Evolutionary conservation across 2,113 vertebrate species (phyloP).

Genomic region (Oreotrochilus melanogaster): DNA sequence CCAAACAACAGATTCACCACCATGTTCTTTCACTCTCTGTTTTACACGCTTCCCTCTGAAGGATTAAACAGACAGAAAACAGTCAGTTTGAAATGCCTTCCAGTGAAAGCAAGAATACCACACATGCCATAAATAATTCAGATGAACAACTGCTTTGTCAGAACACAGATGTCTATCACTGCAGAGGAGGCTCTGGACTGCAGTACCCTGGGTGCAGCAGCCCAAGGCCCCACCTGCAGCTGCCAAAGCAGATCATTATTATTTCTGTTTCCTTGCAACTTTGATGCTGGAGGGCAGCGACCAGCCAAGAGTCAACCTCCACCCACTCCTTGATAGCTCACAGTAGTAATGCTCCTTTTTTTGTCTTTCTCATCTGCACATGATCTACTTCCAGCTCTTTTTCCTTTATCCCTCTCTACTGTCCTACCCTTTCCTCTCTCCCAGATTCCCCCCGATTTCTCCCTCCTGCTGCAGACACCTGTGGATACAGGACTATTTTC

Average conservation of each 20-base stretch:
- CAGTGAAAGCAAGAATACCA: background rate
- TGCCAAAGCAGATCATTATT: background rate
- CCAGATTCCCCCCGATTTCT: background rate
- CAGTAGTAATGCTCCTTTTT: background rate
- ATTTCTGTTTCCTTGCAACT: background rate
- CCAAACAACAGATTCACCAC: background rate
- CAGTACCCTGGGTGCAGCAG: background rate
- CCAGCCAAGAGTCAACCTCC: background rate
- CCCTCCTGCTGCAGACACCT: background rate
- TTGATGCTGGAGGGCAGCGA: background rate
- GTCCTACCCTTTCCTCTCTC: background rate
- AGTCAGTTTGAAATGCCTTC: background rate
- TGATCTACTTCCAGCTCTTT: background rate
- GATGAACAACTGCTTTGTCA: background rate
- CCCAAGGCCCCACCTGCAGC: background rate
- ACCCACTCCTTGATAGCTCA: background rate
- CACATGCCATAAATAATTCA: background rate
- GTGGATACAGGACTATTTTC: fast-evolving
- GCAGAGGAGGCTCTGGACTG: background rate
- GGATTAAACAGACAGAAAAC: background rate
- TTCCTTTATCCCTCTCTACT: background rate
- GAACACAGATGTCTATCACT: background rate
- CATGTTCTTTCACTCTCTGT: background rate
- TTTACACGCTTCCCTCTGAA: background rate
- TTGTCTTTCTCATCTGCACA: background rate